Conservation (phyloP, 2,888 invertebrate species). For the Agrotis ipsilon region DNA sequence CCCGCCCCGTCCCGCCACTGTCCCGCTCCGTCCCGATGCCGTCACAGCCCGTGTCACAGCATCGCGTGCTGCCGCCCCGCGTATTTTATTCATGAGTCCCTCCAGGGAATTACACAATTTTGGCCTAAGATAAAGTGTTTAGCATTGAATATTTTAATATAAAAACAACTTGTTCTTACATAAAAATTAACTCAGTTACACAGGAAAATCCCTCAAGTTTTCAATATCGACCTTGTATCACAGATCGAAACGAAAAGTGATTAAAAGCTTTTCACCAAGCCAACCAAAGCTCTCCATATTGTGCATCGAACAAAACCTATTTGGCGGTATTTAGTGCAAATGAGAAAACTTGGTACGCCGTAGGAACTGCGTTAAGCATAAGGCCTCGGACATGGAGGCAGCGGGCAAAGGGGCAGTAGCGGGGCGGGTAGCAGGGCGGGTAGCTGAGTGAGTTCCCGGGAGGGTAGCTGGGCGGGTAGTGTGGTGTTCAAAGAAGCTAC, state of each 20-base stretch:
- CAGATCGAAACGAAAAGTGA: background rate
- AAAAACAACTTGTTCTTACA: too few relatives aligned
- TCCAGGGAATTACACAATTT: constrained; percentile 15
- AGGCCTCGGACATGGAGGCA: too few relatives aligned
- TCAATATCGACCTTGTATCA: background rate
- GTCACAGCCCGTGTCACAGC: background rate
- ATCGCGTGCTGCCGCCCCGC: background rate
- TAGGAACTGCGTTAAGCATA: background rate
- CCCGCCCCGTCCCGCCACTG: background rate
- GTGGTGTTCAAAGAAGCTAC: too few relatives aligned
- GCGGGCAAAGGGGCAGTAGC: too few relatives aligned
- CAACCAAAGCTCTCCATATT: background rate
- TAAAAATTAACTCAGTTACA: background rate
- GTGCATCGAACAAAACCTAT: background rate
- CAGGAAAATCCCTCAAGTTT: too few relatives aligned
- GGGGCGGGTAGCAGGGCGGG: too few relatives aligned
- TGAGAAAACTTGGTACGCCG: constrained; percentile 12
- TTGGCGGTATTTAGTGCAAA: constrained; percentile 19
- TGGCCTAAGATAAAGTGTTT: background rate
- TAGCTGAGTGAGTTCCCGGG: too few relatives aligned
- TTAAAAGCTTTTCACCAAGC: background rate
- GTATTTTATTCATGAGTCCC: constrained; percentile 29
- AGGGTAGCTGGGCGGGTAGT: too few relatives aligned
- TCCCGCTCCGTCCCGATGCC: background rate
- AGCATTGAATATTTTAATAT: constrained; percentile 21